phyloP scores from a whole-genome alignment of 2,888 invertebrate genomes.

The Psylliodes chrysocephalus region DNA sequence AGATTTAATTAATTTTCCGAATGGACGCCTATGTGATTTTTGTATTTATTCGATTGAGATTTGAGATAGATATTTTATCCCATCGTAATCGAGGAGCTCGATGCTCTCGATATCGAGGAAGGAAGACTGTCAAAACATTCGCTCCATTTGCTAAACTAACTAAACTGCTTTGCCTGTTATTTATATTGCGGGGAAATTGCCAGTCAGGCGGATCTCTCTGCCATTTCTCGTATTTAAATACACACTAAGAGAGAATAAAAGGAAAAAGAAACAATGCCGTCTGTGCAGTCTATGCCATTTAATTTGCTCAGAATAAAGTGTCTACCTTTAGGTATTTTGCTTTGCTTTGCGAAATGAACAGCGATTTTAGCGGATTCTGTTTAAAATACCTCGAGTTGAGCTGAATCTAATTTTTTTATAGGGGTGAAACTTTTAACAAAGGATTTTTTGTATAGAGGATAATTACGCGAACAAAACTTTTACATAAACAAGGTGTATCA shows the following conservation, averaged over 20 bases:
- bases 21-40: too few relatives aligned
- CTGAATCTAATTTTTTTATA: neutral
- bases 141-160: constrained; percentile 68
- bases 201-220: constrained; percentile 34
- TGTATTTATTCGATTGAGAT: constrained; percentile 44
- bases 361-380: constrained; percentile 14
- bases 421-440: neutral
- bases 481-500: neutral
- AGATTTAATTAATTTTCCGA: too few relatives aligned
- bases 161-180: constrained; percentile 66
- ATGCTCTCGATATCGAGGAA: constrained; percentile 35
- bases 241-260: constrained; percentile 33
- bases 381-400: neutral
- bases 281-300: constrained; percentile 37
- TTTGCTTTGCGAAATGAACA: constrained; percentile 20
- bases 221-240: constrained; percentile 45
- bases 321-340: constrained; percentile 19
- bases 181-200: constrained; percentile 61
- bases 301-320: constrained; percentile 35
- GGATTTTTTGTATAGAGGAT: neutral
- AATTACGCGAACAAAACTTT: neutral
- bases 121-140: constrained; percentile 64
- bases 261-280: constrained; percentile 22
- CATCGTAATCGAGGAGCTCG: constrained; percentile 54
- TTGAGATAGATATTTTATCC: constrained; percentile 41